Base-by-base conservation (phyloP, 1,140 invertebrate genomes). In the Philopotamus ludificatus region DNA sequence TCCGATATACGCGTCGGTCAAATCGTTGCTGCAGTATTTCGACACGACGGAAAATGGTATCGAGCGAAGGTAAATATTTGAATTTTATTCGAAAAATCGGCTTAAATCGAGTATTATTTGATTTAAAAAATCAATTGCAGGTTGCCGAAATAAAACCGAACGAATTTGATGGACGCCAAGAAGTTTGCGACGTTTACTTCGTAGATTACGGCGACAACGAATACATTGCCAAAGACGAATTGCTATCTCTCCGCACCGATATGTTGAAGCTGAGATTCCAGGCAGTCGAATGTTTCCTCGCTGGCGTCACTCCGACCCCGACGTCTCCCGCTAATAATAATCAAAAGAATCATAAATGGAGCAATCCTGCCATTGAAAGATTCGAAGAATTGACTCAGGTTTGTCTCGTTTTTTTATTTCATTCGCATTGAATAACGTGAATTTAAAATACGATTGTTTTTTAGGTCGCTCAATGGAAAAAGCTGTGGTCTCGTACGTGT, bases 131-230 rank as follows among this genome's bases (percentile, higher is more conserved):
- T 47, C 51, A 39, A 58, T 59, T 45, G 9, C 78, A 86, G 66
- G 82, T 87, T 2, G 76, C 83, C 23, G 82, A 83, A 47, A 77
- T 88, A 12, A 75, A 80, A 26, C 80, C 81, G 57, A 84, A 84
- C 74, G 81, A 84, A 67, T 83, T 84, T 39, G 81, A 85, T 72
- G 75, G 79, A 0, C 76, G 79, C 21, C 73, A 78, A 59, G 74
- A 80, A 60, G 77, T 84, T 23, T 85, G 88, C 0, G 83, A 86
- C 71, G 77, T 93, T 2, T 90, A 88, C 72, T 93, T 87, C 74
- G 79, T 93, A 28, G 92, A 94, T 78, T 94, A 90, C 76, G 92
- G 92, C 0, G 89, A 93, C 74, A 85, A 83, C 45, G 86, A 87
- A 54, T 82, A 82, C 45, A 77, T 89, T 1, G 75, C 79, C 0